Evolutionary conservation across 2,113 vertebrate species (phyloP).

Genomic region (Sinosuthora webbiana): DNA sequence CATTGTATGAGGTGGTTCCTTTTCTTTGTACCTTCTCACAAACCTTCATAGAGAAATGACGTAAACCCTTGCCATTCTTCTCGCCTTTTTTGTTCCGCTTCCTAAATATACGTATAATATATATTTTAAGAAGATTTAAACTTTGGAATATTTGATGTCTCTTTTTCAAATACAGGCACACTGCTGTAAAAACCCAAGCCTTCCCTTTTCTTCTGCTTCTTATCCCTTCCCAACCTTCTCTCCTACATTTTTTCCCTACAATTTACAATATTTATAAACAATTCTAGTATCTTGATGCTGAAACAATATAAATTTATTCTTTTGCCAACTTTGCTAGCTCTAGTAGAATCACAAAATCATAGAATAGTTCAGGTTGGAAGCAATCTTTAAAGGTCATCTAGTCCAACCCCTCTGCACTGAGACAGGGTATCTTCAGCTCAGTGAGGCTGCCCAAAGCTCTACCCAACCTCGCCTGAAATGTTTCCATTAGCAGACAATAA

Average conservation of each 20-base stretch:
- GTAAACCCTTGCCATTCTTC: conserved; percentile 96
- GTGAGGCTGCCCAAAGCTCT: neutral
- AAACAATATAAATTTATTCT: neutral
- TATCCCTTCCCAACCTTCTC: neutral
- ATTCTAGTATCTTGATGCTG: neutral
- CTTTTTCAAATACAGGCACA: conserved; percentile 42
- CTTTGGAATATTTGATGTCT: conserved; percentile 30
- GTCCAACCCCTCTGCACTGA: neutral
- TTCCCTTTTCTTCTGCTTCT: neutral
- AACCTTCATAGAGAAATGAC: conserved; percentile 99
- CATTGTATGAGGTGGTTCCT: conserved; percentile 97
- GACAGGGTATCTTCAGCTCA: neutral
- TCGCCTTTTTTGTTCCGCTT: conserved; percentile 97
- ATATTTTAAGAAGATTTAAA: conserved; percentile 46
- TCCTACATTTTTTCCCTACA: neutral
- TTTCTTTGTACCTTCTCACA: conserved; percentile 99
- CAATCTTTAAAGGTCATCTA: neutral
- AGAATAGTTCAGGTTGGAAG: neutral
- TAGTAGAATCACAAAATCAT: neutral
- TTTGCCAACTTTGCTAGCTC: neutral
- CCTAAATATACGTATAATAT: conserved; percentile 67
- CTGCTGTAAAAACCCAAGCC: neutral
- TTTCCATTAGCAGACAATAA: neutral
- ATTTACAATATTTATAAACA: neutral
- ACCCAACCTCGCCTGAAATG: neutral